phyloP scores from a whole-genome alignment of 2,113 vertebrate genomes.

The Podocnemis expansa region DNA sequence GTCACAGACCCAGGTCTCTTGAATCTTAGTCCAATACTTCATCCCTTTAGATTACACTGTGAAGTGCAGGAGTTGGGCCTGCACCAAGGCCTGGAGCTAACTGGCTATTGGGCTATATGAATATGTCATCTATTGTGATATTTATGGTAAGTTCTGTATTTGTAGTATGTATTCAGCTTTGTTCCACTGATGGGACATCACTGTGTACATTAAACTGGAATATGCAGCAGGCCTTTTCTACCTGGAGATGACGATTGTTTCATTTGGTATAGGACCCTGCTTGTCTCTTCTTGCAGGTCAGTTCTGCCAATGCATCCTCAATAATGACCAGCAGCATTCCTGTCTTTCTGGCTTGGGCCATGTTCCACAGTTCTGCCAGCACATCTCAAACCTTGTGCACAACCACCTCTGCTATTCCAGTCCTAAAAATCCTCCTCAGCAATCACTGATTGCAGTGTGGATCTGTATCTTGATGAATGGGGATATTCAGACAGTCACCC shows the following conservation, averaged over 20 bases:
- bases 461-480: neutral
- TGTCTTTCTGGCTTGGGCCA: accelerated
- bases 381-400: neutral
- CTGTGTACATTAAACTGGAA: neutral
- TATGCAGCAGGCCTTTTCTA: neutral
- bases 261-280: neutral
- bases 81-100: neutral
- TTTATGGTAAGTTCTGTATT: neutral
- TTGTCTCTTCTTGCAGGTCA: neutral
- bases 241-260: neutral
- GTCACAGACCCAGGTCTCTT: neutral
- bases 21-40: neutral
- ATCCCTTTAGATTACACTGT: neutral
- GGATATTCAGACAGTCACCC: neutral
- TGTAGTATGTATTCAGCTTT: neutral
- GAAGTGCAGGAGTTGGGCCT: too few relatives aligned
- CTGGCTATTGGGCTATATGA: neutral
- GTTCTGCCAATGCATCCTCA: neutral
- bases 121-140: neutral
- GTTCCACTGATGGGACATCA: neutral
- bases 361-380: neutral
- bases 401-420: neutral
- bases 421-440: neutral
- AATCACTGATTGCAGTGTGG: neutral
- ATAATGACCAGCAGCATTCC: neutral